phyloP scores from a whole-genome alignment of 2,888 invertebrate genomes.

The Leptopterna dolabrata region DNA sequence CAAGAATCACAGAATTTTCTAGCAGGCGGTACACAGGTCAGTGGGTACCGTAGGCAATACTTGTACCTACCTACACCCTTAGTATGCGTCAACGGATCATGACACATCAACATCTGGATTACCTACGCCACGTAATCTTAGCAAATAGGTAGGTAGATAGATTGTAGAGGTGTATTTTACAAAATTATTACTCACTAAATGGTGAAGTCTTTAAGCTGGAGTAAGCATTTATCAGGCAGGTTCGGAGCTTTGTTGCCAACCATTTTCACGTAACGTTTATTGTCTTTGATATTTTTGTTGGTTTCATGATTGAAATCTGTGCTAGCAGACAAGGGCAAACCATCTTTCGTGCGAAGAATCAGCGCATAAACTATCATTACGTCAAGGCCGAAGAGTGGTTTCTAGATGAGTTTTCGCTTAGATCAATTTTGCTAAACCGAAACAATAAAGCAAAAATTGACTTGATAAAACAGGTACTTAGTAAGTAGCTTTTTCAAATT shows the following conservation, averaged over 20 bases:
- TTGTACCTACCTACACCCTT: no score
- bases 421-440: not conserved
- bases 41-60: no score
- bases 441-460: not conserved
- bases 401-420: no score
- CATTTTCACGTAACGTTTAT: conserved; percentile 66
- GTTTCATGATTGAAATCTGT: conserved; percentile 66
- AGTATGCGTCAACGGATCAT: no score
- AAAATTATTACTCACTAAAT: conserved; percentile 66
- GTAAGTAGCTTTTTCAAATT: no score
- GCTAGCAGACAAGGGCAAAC: conserved; percentile 66
- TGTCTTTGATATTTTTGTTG: conserved; percentile 65
- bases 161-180: not conserved
- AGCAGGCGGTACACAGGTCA: no score
- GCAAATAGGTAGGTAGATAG: not conserved
- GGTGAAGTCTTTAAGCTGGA: conserved; percentile 65
- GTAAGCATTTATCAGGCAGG: conserved; percentile 67
- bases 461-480: not conserved
- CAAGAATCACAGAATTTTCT: no score
- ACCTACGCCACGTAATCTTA: not conserved
- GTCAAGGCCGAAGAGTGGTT: no score
- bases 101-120: not conserved
- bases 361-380: conserved; percentile 65
- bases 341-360: conserved; percentile 66
- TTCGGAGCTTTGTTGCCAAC: conserved; percentile 65